These are phyloP conservation scores for Gari tellinella DNA, from an alignment of 2,888 invertebrate genomes.

Conservation along the genomic window DNA sequence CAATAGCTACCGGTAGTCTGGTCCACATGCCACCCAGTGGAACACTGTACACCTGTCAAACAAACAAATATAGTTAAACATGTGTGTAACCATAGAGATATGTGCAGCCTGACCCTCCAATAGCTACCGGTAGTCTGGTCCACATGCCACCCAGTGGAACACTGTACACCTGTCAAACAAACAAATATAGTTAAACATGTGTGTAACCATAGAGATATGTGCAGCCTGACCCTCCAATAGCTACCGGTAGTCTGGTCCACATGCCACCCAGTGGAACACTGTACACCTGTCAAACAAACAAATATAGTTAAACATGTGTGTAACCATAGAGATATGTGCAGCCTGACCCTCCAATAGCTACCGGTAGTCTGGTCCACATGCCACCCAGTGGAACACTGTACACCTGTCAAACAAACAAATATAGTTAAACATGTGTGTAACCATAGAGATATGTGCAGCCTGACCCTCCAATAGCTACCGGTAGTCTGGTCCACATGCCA, in stretches of 20 bases:
- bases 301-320: slow-evolving; percentile 87
- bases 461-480: slow-evolving; percentile 96
- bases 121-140: slow-evolving; percentile 92
- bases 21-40: slow-evolving; percentile 96
- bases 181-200: slow-evolving; percentile 85
- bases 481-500: slow-evolving; percentile 96
- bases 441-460: slow-evolving; percentile 98
- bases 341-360: slow-evolving; percentile 97
- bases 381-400: slow-evolving; percentile 91
- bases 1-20: slow-evolving; percentile 93
- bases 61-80: slow-evolving; percentile 27
- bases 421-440: slow-evolving; percentile 89
- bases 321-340: slow-evolving; percentile 98
- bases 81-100: slow-evolving; percentile 98
- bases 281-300: slow-evolving; percentile 86
- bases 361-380: slow-evolving; percentile 94
- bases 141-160: slow-evolving; percentile 95
- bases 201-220: slow-evolving; percentile 97
- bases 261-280: slow-evolving; percentile 93
- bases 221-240: slow-evolving; percentile 98
- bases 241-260: slow-evolving; percentile 93
- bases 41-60: slow-evolving; percentile 87
- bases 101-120: slow-evolving; percentile 97
- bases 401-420: slow-evolving; percentile 84
- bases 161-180: slow-evolving; percentile 86